Percentiles rank a stretch among this genome's conserved stretches.
These are phyloP conservation scores for Tetramorium bicarinatum DNA, from an alignment of 2,888 invertebrate genomes.

Conservation along the genomic window DNA sequence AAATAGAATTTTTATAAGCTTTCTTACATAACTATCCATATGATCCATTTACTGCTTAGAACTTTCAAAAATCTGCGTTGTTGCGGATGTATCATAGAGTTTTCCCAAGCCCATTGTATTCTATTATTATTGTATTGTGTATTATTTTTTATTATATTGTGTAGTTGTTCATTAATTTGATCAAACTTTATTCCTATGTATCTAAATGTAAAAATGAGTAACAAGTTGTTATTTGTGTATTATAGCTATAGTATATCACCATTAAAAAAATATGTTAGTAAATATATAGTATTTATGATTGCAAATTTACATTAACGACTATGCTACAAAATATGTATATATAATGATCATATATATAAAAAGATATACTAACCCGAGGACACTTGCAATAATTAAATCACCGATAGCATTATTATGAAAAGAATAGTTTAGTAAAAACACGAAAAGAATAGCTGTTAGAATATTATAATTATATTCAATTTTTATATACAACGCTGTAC, in stretches of 20 bases:
- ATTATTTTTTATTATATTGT: not conserved
- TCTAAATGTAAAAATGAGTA: not conserved
- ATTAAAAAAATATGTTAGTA: not conserved
- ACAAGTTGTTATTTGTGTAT: not conserved
- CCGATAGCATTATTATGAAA: not conserved
- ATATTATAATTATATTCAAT: too few relatives aligned
- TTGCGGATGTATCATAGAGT: not conserved
- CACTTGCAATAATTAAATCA: constrained; percentile 3
- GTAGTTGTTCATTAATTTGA: not conserved
- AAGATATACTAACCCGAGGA: not conserved
- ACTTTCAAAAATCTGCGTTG: not conserved
- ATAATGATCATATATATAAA: not conserved
- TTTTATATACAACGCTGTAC: too few relatives aligned
- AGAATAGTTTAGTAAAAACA: not conserved
- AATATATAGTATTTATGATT: too few relatives aligned
- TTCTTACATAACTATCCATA: constrained; percentile 5
- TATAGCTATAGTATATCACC: too few relatives aligned
- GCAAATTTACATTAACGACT: not conserved
- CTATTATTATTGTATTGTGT: too few relatives aligned
- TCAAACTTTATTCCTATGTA: constrained; percentile 15
- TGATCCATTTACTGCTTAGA: not conserved
- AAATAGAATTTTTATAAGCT: not conserved
- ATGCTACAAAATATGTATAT: not conserved
- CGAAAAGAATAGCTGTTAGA: not conserved
- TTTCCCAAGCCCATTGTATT: not conserved